Conservation (phyloP, 2,113 vertebrate genomes). For the Speoplatyrhinus poulsoni region DNA sequence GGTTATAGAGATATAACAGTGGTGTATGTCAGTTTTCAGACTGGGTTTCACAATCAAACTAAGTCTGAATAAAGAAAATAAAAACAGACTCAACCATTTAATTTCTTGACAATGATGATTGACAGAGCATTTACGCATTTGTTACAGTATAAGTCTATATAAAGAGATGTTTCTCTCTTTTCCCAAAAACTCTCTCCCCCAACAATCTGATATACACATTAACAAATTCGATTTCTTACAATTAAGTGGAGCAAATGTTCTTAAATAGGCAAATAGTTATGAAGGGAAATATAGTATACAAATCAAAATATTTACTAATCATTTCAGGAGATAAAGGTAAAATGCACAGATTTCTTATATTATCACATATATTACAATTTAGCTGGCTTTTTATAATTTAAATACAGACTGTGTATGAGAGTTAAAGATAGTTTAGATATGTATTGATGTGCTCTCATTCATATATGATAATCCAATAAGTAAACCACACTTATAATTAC, state of each 20-base stretch:
- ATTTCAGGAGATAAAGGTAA: constrained; percentile 28
- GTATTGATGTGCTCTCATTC: constrained; percentile 39
- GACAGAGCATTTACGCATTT: constrained; percentile 12
- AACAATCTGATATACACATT: constrained; percentile 31
- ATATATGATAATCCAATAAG: constrained; percentile 59
- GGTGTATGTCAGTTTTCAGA: constrained; percentile 50
- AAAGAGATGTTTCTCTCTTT: constrained; percentile 77
- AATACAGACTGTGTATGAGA: not conserved
- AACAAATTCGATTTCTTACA: constrained; percentile 34
- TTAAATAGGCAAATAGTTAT: constrained; percentile 21
- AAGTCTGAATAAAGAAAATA: constrained; percentile 32
- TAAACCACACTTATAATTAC: constrained; percentile 57
- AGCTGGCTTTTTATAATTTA: constrained; percentile 21
- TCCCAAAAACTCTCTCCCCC: constrained; percentile 64
- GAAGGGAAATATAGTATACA: constrained; percentile 17
- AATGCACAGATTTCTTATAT: constrained; percentile 25
- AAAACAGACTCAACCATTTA: constrained; percentile 52
- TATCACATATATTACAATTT: constrained; percentile 37
- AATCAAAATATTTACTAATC: constrained; percentile 25
- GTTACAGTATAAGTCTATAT: constrained; percentile 22
- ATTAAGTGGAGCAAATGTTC: constrained; percentile 28
- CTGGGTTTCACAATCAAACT: constrained; percentile 55
- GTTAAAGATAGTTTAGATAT: not conserved
- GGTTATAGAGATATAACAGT: constrained; percentile 61
- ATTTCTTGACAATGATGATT: constrained; percentile 54